Conservation (phyloP, 2,888 invertebrate genomes). For the Lymantria dispar region DNA sequence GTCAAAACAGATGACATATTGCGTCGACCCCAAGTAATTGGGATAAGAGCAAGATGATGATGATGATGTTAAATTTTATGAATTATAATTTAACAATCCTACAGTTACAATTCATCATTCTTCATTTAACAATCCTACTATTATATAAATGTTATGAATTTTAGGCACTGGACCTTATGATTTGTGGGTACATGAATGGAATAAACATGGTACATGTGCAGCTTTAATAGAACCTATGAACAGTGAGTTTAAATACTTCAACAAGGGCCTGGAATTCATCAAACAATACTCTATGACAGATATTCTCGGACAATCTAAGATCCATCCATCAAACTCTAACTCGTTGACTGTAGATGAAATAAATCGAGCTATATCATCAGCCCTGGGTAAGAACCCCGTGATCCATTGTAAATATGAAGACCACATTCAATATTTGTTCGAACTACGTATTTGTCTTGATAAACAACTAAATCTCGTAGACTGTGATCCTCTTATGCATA, state of each 20-base stretch:
- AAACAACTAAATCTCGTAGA: conserved; percentile 84
- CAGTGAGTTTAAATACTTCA: conserved; percentile 86
- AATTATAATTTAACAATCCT: too few species aligned
- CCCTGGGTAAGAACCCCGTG: conserved; percentile 80
- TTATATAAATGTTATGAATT: conserved; percentile 17
- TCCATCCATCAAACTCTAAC: conserved; percentile 61
- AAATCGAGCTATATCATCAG: conserved; percentile 63
- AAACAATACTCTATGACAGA: conserved; percentile 82
- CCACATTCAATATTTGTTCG: conserved; percentile 83
- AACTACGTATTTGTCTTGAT: conserved; percentile 88
- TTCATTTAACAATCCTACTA: too few species aligned
- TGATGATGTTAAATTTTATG: too few species aligned
- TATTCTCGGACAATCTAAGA: conserved; percentile 78
- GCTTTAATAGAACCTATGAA: conserved; percentile 76
- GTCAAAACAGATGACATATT: too few species aligned
- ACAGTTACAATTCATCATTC: too few species aligned
- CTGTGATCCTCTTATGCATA: conserved; percentile 80
- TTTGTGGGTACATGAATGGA: conserved; percentile 91
- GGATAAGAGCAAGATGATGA: too few species aligned
- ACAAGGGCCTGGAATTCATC: conserved; percentile 83
- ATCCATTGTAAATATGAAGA: conserved; percentile 84
- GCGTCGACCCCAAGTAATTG: too few species aligned
- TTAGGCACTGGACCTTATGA: conserved; percentile 68
- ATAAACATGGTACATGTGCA: conserved; percentile 91
- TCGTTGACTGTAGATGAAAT: conserved; percentile 28